phyloP scores from a whole-genome alignment of 2,888 invertebrate genomes.

The Ormyrus nitidulus region DNA sequence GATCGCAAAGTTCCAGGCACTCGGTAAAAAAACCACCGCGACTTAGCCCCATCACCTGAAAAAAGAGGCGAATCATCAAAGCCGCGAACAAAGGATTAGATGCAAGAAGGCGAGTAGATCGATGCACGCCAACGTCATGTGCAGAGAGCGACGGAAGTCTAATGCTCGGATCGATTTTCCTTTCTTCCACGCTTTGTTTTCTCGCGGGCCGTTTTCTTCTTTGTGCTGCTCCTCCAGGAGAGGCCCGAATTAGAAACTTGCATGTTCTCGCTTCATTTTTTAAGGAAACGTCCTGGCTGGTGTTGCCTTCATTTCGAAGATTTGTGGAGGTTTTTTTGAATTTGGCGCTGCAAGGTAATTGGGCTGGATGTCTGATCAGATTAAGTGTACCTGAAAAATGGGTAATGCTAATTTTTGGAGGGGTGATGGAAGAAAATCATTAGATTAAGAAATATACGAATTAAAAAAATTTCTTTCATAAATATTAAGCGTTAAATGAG shows the following conservation, averaged over 20 bases:
- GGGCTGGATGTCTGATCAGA: too few species aligned
- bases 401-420: neutral
- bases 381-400: too few species aligned
- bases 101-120: slow-evolving; percentile 14
- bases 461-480: too few species aligned
- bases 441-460: too few species aligned
- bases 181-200: slow-evolving; percentile 3
- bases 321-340: neutral
- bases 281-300: neutral
- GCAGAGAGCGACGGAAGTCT: slow-evolving; percentile 19
- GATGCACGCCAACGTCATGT: slow-evolving; percentile 31
- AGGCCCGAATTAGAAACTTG: slow-evolving; percentile 18
- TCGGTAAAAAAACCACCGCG: neutral
- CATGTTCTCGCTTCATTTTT: slow-evolving; percentile 34
- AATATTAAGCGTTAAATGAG: too few species aligned
- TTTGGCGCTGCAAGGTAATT: too few species aligned
- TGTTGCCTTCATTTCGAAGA: neutral
- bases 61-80: neutral
- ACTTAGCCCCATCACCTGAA: too few species aligned
- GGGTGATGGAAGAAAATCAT: too few species aligned
- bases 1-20: too few species aligned
- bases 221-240: neutral
- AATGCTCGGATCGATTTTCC: slow-evolving; percentile 32
- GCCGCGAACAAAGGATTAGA: neutral
- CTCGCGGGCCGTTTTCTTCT: neutral